These are phyloP conservation scores for Daboia siamensis DNA, from an alignment of 2,113 vertebrate genomes.

Conservation along the genomic window DNA sequence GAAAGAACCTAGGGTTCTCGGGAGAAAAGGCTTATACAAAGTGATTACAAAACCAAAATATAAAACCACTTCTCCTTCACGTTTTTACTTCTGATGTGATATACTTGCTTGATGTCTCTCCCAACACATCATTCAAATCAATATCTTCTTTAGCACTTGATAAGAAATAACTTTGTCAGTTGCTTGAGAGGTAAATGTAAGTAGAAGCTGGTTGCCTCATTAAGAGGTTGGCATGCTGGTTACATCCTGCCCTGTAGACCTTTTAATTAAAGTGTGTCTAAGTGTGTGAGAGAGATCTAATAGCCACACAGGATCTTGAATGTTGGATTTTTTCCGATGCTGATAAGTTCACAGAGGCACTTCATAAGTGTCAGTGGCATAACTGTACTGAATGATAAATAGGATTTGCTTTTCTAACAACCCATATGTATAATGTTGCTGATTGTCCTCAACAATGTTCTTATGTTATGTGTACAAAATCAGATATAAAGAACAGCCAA, in stretches of 20 bases:
- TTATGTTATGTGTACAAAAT: conserved; percentile 50
- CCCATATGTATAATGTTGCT: conserved; percentile 33
- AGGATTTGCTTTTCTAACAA: not conserved
- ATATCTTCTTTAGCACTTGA: not conserved
- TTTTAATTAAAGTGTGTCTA: not conserved
- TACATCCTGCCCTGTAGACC: not conserved
- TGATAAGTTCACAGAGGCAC: conserved; percentile 5
- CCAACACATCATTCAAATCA: conserved; percentile 11
- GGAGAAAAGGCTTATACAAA: not conserved
- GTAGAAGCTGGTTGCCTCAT: not conserved
- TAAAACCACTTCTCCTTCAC: not conserved
- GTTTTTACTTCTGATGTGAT: conserved; percentile 1
- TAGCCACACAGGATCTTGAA: not conserved
- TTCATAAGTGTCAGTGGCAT: not conserved
- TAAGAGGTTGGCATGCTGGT: not conserved
- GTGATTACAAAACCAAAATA: not conserved
- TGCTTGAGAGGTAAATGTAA: conserved; percentile 11
- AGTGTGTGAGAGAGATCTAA: not conserved
- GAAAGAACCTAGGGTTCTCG: not conserved
- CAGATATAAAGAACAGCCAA: conserved; percentile 46
- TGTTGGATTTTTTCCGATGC: not conserved
- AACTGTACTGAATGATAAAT: conserved; percentile 25
- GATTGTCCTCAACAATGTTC: conserved; percentile 53
- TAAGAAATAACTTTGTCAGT: not conserved
- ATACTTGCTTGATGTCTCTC: conserved; percentile 3